Percentiles rank a stretch among this genome's conserved stretches.
These are phyloP conservation scores for Eurytoma californica DNA, from an alignment of 2,888 invertebrate species.

Conservation along the genomic window DNA sequence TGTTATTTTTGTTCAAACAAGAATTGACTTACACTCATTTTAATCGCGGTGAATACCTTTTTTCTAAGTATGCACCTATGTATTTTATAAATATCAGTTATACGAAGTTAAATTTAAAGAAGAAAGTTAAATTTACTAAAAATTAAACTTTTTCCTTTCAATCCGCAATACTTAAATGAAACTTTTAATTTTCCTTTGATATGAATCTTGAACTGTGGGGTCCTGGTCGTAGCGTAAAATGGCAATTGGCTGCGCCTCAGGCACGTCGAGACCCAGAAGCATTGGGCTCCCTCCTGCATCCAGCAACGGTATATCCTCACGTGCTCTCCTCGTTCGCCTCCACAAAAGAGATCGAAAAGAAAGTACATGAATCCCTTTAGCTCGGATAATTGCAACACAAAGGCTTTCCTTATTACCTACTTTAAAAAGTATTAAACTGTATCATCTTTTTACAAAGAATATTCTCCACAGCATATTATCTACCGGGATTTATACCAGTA, in stretches of 20 bases:
- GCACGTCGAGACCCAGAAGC: constrained; percentile 7
- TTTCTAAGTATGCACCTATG: too few relatives aligned
- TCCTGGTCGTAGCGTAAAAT: constrained; percentile 3
- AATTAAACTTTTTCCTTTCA: neutral
- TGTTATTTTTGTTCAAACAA: too few relatives aligned
- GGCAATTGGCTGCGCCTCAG: constrained; percentile 1
- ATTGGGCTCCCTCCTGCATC: neutral
- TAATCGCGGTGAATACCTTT: too few relatives aligned
- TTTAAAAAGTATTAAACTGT: neutral
- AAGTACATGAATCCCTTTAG: neutral
- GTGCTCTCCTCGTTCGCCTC: neutral
- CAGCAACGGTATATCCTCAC: constrained; percentile 32
- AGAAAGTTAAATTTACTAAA: neutral
- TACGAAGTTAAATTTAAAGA: too few relatives aligned
- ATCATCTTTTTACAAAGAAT: neutral
- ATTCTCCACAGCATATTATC: too few relatives aligned
- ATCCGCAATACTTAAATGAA: neutral
- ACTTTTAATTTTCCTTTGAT: constrained; percentile 1
- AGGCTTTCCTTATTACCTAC: neutral
- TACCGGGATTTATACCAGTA: too few relatives aligned
- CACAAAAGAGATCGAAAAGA: constrained; percentile 24
- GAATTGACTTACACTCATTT: too few relatives aligned
- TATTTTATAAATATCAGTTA: too few relatives aligned
- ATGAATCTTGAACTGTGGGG: neutral
- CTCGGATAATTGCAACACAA: neutral